Base-by-base conservation (phyloP, 2,888 invertebrate species). In the Microctonus aethiopoides region DNA sequence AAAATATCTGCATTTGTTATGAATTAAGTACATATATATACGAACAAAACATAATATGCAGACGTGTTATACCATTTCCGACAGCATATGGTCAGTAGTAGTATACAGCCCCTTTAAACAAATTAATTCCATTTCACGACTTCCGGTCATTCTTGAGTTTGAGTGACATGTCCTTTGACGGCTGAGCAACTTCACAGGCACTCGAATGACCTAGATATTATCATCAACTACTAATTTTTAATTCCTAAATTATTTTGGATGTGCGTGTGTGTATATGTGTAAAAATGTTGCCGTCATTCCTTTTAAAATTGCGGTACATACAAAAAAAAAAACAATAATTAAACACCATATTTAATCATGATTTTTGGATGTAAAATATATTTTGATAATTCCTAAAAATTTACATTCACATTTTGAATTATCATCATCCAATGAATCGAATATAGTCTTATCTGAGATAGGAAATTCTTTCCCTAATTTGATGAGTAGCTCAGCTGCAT, bases 151-250 rank as follows among this genome's bases (percentile, higher is more conserved):
- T 86, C 85, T 83, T 78, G 78, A 56, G 75, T 79, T 81, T 85
- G 85, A 85, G 85, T 82, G 85, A 86, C 85, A 82, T 83, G 84
- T 86, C 85, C 85, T 85, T 85, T 83, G 83, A 84, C 82, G 84
- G 81, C 83, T 79, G 74, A 77, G 71, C 75, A 77, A 78, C 80
- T 82, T 82, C 76, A 82, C 81, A 78, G 78, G 81, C 77, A 78
- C 82, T 74, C 78, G 78, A 75, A 69, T 78, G 73, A 74, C 76
- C 73, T 72, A 72, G 67, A 69, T 71, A 67, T 72, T 74, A 69
- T 46, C 46, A 16, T 46, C 16, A 7, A 46, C 16, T 16, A 77
- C 77, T n/a, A n/a, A n/a, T 75, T 75, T 80, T 80, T 77, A 79
- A 79, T 77, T 73, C 77, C 76, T 76, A 78, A 67, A 67, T 67